These are phyloP conservation scores for Coleophora deauratella DNA, from an alignment of 2,888 invertebrate species.

Conservation along the genomic window DNA sequence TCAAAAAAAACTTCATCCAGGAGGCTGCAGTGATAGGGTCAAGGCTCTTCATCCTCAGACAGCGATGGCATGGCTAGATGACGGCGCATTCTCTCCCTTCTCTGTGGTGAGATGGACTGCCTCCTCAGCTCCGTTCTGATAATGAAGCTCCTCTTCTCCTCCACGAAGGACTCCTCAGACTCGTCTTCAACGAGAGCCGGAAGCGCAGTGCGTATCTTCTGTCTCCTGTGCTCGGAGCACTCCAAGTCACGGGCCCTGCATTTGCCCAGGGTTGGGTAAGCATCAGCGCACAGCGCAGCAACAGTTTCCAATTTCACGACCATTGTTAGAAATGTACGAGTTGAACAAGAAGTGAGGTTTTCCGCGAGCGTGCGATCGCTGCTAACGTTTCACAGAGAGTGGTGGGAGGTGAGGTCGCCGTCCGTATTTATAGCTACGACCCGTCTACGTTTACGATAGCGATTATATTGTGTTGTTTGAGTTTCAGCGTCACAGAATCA, in stretches of 20 bases:
- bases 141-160: constrained; percentile 41
- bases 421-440: constrained; percentile 39
- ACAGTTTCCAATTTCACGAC: constrained; percentile 56
- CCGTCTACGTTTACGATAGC: constrained; percentile 20
- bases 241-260: constrained; percentile 38
- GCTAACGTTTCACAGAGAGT: constrained; percentile 32
- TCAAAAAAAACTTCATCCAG: constrained; percentile 46
- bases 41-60: constrained; percentile 67
- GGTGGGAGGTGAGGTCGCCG: constrained; percentile 36
- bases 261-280: constrained; percentile 40
- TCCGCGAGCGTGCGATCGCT: constrained; percentile 31
- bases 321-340: no score
- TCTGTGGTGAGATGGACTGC: constrained; percentile 62
- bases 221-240: constrained; percentile 34
- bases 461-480: neutral
- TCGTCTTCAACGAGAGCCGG: constrained; percentile 53
- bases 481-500: neutral
- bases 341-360: no score
- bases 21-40: constrained; percentile 29
- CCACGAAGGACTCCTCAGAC: constrained; percentile 43
- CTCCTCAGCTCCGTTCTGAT: constrained; percentile 48
- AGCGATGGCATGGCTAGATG: constrained; percentile 58
- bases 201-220: constrained; percentile 37
- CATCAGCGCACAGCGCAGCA: constrained; percentile 44
- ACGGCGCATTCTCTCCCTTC: constrained; percentile 51